These are phyloP conservation scores for Eurypyga helias DNA, from an alignment of 2,113 vertebrate species.

Conservation along the genomic window DNA sequence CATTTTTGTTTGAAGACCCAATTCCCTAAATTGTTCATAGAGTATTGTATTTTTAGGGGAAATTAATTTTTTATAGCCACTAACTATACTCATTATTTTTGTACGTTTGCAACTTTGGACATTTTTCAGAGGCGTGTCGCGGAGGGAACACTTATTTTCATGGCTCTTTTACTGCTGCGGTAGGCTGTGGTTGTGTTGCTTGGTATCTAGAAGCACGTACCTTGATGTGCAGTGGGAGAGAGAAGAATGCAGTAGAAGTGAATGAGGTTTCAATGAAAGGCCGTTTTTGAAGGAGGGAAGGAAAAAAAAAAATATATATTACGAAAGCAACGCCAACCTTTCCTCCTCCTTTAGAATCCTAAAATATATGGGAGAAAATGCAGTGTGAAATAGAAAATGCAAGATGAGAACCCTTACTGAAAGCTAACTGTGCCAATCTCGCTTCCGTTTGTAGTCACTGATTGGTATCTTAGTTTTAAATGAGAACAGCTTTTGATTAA, in stretches of 20 bases:
- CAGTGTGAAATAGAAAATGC: neutral
- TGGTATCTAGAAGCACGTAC: neutral
- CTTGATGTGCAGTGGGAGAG: neutral
- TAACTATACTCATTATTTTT: conserved; percentile 81
- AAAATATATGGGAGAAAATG: neutral
- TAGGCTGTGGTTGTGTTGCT: conserved; percentile 28
- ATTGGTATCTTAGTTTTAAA: conserved; percentile 26
- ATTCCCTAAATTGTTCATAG: conserved; percentile 62
- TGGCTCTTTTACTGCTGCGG: conserved; percentile 31
- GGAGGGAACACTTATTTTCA: conserved; percentile 1
- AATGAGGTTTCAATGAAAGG: neutral
- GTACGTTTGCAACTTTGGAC: conserved; percentile 61
- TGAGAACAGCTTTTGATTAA: conserved; percentile 42
- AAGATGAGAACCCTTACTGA: conserved; percentile 41
- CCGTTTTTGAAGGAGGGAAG: neutral
- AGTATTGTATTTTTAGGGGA: conserved; percentile 78
- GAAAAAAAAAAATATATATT: neutral
- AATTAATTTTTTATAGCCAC: conserved; percentile 77
- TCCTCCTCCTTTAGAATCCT: neutral
- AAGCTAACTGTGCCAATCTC: conserved; percentile 67
- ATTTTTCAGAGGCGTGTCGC: conserved; percentile 25
- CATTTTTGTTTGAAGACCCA: conserved; percentile 36
- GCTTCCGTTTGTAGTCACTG: conserved; percentile 40
- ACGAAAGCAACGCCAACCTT: neutral
- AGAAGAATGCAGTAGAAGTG: neutral